Conservation (phyloP, 2,113 vertebrate genomes). For the Bufo gargarizans region DNA sequence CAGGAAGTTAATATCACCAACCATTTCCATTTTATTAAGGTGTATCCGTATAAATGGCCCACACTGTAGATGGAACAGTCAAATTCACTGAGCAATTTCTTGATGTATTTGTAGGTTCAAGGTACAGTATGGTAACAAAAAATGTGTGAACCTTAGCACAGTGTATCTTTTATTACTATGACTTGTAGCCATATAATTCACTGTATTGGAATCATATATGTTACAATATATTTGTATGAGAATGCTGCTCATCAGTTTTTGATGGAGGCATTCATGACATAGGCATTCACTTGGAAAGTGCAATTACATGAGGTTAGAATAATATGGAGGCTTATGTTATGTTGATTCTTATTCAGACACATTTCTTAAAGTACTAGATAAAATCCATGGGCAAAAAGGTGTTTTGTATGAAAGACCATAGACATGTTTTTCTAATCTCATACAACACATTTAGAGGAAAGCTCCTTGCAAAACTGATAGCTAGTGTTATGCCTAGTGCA, state of each 20-base stretch:
- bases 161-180: neutral
- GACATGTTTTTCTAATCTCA: neutral
- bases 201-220: neutral
- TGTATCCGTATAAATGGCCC: too few relatives aligned
- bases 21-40: too few relatives aligned
- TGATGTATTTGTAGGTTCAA: neutral
- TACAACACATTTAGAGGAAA: neutral
- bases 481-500: neutral
- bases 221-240: neutral
- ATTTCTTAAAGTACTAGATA: neutral
- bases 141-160: neutral
- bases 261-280: neutral
- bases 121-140: neutral
- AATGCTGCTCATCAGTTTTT: neutral
- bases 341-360: neutral
- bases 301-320: neutral
- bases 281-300: conserved; percentile 11
- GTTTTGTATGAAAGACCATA: neutral
- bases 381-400: neutral
- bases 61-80: neutral
- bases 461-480: neutral
- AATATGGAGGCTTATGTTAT: neutral
- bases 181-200: neutral
- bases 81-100: neutral
- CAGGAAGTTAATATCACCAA: too few relatives aligned